Conservation (phyloP, 2,888 invertebrate genomes). For the Liodrosophila aerea region DNA sequence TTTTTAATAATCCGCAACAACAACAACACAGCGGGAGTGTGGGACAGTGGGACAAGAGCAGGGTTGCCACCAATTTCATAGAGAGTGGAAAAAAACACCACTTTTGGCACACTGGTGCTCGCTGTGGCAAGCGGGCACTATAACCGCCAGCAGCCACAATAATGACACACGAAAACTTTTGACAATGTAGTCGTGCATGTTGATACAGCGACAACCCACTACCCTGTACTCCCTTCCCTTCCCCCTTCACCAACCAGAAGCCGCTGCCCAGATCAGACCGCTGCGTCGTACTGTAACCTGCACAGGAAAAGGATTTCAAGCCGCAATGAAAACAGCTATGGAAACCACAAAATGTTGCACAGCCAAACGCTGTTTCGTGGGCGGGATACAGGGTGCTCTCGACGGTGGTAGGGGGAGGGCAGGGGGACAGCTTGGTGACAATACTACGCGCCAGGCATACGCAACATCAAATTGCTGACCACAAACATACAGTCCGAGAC, state of each 20-base stretch:
- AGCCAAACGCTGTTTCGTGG: constrained; percentile 10
- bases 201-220: constrained; percentile 3
- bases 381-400: background rate
- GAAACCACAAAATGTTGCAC: constrained; percentile 68
- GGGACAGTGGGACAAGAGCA: no score
- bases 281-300: constrained; percentile 23
- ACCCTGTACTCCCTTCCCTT: background rate
- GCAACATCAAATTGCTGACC: constrained; percentile 71
- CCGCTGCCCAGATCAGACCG: constrained; percentile 2
- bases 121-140: no score
- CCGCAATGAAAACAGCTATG: constrained; percentile 76
- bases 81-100: background rate
- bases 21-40: no score
- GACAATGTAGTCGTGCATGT: constrained; percentile 72
- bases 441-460: constrained; percentile 46
- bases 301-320: constrained; percentile 69
- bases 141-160: constrained; percentile 71
- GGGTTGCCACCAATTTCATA: no score
- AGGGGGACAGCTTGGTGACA: constrained; percentile 28
- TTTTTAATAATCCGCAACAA: constrained; percentile 75
- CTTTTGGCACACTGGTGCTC: no score
- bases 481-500: constrained; percentile 21
- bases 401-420: background rate
- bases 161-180: constrained; percentile 72
- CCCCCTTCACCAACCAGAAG: background rate